phyloP scores from a whole-genome alignment of 2,888 invertebrate species.

The Polylopha cassiicola region DNA sequence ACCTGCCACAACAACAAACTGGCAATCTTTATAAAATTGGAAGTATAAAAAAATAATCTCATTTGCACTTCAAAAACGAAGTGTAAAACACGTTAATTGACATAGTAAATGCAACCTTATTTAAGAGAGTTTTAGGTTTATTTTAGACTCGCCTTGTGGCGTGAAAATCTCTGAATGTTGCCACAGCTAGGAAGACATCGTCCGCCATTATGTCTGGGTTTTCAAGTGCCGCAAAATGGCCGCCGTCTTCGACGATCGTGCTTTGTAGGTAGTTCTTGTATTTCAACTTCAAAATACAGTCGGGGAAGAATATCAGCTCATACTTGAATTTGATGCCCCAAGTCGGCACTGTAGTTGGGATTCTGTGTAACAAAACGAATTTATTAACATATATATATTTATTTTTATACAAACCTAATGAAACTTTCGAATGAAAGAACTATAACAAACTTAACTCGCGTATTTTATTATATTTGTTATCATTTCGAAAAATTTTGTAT shows the following conservation, averaged over 20 bases:
- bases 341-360: constrained; percentile 82
- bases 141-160: background rate
- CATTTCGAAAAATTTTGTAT: too few species aligned
- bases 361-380: constrained; percentile 63
- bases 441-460: too few species aligned
- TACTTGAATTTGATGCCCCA: constrained; percentile 85
- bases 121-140: background rate
- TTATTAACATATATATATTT: too few species aligned
- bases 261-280: constrained; percentile 83
- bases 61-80: too few species aligned
- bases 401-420: too few species aligned
- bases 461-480: too few species aligned
- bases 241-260: constrained; percentile 82
- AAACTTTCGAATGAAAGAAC: too few species aligned
- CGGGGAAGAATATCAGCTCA: constrained; percentile 80
- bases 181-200: constrained; percentile 81
- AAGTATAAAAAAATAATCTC: too few species aligned
- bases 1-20: too few species aligned
- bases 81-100: too few species aligned
- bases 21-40: too few species aligned
- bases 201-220: constrained; percentile 82
- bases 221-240: constrained; percentile 92
- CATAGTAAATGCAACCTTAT: background rate
- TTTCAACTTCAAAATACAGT: constrained; percentile 76
- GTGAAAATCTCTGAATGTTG: constrained; percentile 57